Percentiles rank a stretch among this genome's conserved stretches.
These are phyloP conservation scores for Hyaena hyaena DNA, from an alignment of 2,113 vertebrate species.

Conservation along the genomic window DNA sequence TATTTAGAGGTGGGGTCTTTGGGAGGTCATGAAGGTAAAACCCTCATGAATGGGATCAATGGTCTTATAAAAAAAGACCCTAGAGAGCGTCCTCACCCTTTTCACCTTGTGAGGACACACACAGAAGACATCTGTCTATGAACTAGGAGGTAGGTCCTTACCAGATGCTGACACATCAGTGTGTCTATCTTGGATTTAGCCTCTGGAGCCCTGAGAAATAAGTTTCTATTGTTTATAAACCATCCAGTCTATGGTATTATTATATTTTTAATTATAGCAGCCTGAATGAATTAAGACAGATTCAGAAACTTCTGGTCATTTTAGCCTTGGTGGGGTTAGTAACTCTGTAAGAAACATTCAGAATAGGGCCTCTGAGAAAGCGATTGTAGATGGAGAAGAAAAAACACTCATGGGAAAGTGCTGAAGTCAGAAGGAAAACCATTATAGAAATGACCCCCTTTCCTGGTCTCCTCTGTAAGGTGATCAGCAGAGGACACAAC, in stretches of 20 bases:
- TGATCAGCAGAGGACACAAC: not conserved
- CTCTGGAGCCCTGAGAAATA: not conserved
- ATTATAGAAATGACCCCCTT: not conserved
- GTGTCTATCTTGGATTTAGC: not conserved
- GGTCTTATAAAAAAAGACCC: not conserved
- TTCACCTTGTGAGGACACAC: not conserved
- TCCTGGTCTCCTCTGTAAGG: no score
- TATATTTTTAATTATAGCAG: not conserved
- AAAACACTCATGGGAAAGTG: not conserved
- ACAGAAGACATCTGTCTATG: not conserved
- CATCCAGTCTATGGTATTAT: not conserved
- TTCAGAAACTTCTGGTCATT: not conserved
- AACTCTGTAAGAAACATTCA: not conserved
- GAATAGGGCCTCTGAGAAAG: not conserved
- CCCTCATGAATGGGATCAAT: not conserved
- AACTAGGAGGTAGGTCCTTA: not conserved
- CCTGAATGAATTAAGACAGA: not conserved
- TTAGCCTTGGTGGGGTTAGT: not conserved
- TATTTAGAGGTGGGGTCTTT: not conserved
- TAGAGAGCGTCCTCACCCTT: not conserved
- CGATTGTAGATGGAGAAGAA: not conserved
- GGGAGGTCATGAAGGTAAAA: not conserved
- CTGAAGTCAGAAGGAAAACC: not conserved
- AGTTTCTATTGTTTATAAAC: not conserved
- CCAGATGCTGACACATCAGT: not conserved